Percentiles rank a stretch among this genome's conserved stretches.
These are phyloP conservation scores for Agrochola macilenta DNA, from an alignment of 2,888 invertebrate species.

Conservation along the genomic window DNA sequence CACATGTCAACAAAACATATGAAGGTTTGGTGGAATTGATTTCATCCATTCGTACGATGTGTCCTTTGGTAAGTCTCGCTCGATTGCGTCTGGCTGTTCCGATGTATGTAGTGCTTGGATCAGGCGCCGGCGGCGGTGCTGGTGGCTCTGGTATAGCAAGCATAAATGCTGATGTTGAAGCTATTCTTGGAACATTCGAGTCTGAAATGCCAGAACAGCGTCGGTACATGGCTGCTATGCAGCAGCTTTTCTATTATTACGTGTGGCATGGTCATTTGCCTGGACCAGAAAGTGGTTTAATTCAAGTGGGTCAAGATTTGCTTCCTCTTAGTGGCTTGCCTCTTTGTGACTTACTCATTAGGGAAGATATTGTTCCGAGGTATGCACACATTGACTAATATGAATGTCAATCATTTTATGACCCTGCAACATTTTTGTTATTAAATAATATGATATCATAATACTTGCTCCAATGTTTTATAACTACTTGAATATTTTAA, in stretches of 20 bases:
- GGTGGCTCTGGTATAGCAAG: slow-evolving; percentile 82
- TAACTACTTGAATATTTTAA: slow-evolving; percentile 51
- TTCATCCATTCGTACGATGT: slow-evolving; percentile 94
- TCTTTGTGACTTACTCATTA: slow-evolving; percentile 94
- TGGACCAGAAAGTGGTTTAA: slow-evolving; percentile 91
- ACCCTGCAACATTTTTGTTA: slow-evolving; percentile 51
- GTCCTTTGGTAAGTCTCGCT: slow-evolving; percentile 93
- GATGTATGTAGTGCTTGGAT: slow-evolving; percentile 94
- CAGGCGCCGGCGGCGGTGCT: slow-evolving; percentile 88
- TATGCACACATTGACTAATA: slow-evolving; percentile 94
- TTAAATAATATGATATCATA: slow-evolving; percentile 47
- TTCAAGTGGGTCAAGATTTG: slow-evolving; percentile 93
- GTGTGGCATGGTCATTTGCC: slow-evolving; percentile 94
- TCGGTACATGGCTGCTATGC: slow-evolving; percentile 94
- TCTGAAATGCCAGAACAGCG: slow-evolving; percentile 93
- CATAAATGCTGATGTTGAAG: slow-evolving; percentile 93
- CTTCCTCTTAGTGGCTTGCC: slow-evolving; percentile 92
- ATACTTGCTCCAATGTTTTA: slow-evolving; percentile 65
- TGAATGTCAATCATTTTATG: slow-evolving; percentile 19
- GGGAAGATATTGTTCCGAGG: slow-evolving; percentile 93
- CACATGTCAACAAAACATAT: slow-evolving; percentile 93
- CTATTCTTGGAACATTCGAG: slow-evolving; percentile 94
- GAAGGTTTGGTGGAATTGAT: slow-evolving; percentile 93
- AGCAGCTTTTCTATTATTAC: slow-evolving; percentile 95
- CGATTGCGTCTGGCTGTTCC: slow-evolving; percentile 92